Percentiles rank a stretch among this genome's conserved stretches.
These are phyloP conservation scores for Syngnathoides biaculeatus DNA, from an alignment of 2,113 vertebrate genomes.

Conservation along the genomic window DNA sequence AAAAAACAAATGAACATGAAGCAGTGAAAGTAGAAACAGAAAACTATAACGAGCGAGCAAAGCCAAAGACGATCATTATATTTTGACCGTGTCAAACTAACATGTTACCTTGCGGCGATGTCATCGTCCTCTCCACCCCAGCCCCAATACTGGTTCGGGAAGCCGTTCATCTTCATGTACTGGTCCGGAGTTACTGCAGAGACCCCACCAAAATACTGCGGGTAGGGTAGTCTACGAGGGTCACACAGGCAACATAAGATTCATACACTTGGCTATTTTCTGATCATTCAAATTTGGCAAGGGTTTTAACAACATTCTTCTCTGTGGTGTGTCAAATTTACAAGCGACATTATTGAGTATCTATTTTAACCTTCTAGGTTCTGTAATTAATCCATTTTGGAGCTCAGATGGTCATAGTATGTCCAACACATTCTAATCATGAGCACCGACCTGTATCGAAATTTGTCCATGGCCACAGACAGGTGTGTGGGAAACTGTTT, in stretches of 20 bases:
- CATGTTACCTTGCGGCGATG: constrained; percentile 85
- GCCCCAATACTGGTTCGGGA: constrained; percentile 94
- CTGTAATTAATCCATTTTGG: neutral
- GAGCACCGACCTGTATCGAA: constrained; percentile 83
- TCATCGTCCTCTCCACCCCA: constrained; percentile 95
- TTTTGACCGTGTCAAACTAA: neutral
- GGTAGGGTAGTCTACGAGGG: constrained; percentile 82
- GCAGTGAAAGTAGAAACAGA: constrained; percentile 17
- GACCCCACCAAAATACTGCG: constrained; percentile 90
- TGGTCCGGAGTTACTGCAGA: constrained; percentile 91
- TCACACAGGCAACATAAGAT: constrained; percentile 23
- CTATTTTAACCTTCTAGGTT: too few species aligned
- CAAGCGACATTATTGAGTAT: too few species aligned
- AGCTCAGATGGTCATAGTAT: neutral
- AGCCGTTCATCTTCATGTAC: constrained; percentile 95
- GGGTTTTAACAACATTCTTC: too few species aligned
- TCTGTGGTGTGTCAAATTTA: too few species aligned
- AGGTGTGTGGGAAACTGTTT: constrained; percentile 86
- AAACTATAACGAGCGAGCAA: constrained; percentile 11
- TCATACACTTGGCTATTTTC: too few species aligned
- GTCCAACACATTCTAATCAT: neutral
- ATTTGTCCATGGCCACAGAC: constrained; percentile 96
- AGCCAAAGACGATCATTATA: constrained; percentile 11
- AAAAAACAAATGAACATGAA: constrained; percentile 11
- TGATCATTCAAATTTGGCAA: too few species aligned